These are phyloP conservation scores for Erinaceus europaeus DNA, from an alignment of 2,113 vertebrate genomes.

Conservation along the genomic window DNA sequence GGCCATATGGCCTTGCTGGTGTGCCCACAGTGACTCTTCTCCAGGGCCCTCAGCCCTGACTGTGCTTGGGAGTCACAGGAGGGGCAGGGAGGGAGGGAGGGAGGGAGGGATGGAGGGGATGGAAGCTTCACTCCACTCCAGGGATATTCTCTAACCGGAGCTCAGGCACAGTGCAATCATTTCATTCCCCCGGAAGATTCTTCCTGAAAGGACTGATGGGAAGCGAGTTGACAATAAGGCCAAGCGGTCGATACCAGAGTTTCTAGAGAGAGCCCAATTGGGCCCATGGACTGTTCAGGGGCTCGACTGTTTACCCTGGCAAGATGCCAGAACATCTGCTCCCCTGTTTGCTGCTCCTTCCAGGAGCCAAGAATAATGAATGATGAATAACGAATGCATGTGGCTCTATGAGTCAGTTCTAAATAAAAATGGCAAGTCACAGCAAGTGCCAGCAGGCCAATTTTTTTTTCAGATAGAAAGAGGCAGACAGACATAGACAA, in stretches of 20 bases:
- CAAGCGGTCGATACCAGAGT: not conserved
- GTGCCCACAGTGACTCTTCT: too few species aligned
- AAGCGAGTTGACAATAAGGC: not conserved
- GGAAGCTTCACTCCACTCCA: not conserved
- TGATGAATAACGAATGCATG: too few species aligned
- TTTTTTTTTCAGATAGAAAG: too few species aligned
- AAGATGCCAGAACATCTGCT: not conserved
- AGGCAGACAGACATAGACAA: too few species aligned
- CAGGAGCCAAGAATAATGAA: not conserved
- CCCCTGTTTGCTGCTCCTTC: not conserved
- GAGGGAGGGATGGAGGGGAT: not conserved
- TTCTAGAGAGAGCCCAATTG: not conserved
- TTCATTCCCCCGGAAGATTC: not conserved
- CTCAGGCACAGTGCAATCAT: not conserved
- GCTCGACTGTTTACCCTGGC: not conserved
- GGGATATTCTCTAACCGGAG: not conserved
- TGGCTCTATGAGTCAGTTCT: not conserved
- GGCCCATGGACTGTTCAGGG: not conserved
- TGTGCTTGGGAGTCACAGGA: too few species aligned
- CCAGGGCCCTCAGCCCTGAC: not conserved
- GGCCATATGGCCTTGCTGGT: too few species aligned
- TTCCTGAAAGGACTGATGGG: not conserved
- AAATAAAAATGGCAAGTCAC: not conserved
- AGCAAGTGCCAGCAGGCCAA: not conserved
- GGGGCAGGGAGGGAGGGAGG: not conserved